These are phyloP conservation scores for Drosophila setifemur DNA, from an alignment of 1,140 invertebrate genomes.

Conservation along the genomic window DNA sequence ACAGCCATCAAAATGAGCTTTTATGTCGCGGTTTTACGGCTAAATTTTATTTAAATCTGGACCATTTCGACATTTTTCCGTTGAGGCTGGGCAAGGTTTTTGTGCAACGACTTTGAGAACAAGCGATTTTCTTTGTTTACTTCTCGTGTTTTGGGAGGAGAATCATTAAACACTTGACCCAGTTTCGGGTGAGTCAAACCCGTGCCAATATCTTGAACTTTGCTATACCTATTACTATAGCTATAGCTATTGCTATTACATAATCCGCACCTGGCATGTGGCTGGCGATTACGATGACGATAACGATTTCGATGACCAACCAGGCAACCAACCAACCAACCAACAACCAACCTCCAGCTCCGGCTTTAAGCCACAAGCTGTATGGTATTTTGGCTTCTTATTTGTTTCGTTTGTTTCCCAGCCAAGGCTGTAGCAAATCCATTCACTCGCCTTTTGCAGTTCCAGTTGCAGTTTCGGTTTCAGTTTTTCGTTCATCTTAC, in stretches of 20 bases:
- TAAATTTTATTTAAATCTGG: constrained; percentile 29
- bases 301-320: constrained; percentile 22
- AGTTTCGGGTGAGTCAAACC: constrained; percentile 24
- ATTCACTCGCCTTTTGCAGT: constrained; percentile 56
- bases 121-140: constrained; percentile 52
- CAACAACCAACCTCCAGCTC: constrained; percentile 28
- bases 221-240: not conserved
- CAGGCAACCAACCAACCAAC: constrained; percentile 13
- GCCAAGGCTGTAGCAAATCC: constrained; percentile 68
- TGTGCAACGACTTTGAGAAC: constrained; percentile 20
- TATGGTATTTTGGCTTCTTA: constrained; percentile 22
- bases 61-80: constrained; percentile 25
- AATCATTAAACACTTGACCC: constrained; percentile 59
- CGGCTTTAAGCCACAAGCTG: not conserved
- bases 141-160: constrained; percentile 12
- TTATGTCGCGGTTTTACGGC: constrained; percentile 42
- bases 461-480: constrained; percentile 35
- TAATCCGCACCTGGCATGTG: constrained; percentile 30
- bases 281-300: not conserved
- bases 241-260: constrained; percentile 19
- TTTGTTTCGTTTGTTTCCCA: constrained; percentile 1
- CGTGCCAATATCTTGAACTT: constrained; percentile 43
- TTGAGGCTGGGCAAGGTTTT: constrained; percentile 61
- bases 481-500: constrained; percentile 33
- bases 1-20: constrained; percentile 46